Evolutionary conservation across 2,113 vertebrate species (phyloP).

Genomic region (Pagrus major): DNA sequence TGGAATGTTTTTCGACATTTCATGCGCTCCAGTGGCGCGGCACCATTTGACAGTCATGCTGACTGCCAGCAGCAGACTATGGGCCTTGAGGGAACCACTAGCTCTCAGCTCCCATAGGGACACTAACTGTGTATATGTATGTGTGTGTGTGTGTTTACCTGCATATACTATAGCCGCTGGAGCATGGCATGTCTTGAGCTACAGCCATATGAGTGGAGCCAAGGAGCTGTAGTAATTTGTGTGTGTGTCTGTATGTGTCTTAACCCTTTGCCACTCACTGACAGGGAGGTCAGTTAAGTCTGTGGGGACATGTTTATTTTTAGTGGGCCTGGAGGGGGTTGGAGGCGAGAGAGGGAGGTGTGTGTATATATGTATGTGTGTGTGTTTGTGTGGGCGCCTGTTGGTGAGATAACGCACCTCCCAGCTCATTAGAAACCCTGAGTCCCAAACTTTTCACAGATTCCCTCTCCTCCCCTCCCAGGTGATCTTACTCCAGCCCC

Average conservation of each 20-base stretch:
- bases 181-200: conserved; percentile 69
- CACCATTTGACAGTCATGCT: conserved; percentile 73
- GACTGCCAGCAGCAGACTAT: conserved; percentile 74
- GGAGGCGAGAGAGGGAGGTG: conserved; percentile 64
- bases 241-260: conserved; percentile 73
- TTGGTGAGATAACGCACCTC: conserved; percentile 80
- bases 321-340: conserved; percentile 74
- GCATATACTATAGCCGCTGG: conserved; percentile 70
- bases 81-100: conserved; percentile 76
- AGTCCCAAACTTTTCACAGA: conserved; percentile 64
- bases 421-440: conserved; percentile 78
- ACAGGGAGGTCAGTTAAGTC: conserved; percentile 83
- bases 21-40: conserved; percentile 62
- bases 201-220: conserved; percentile 62
- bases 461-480: conserved; percentile 68
- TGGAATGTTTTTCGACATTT: conserved; percentile 77
- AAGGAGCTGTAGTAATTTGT: conserved; percentile 71
- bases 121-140: conserved; percentile 65
- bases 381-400: conserved; percentile 70
- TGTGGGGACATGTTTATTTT: conserved; percentile 84
- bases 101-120: conserved; percentile 61
- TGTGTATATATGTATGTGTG: conserved; percentile 49
- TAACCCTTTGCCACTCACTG: conserved; percentile 80
- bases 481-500: conserved; percentile 72
- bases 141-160: conserved; percentile 75